These are phyloP conservation scores for Aphis gossypii DNA, from an alignment of 1,140 invertebrate species.

Conservation along the genomic window DNA sequence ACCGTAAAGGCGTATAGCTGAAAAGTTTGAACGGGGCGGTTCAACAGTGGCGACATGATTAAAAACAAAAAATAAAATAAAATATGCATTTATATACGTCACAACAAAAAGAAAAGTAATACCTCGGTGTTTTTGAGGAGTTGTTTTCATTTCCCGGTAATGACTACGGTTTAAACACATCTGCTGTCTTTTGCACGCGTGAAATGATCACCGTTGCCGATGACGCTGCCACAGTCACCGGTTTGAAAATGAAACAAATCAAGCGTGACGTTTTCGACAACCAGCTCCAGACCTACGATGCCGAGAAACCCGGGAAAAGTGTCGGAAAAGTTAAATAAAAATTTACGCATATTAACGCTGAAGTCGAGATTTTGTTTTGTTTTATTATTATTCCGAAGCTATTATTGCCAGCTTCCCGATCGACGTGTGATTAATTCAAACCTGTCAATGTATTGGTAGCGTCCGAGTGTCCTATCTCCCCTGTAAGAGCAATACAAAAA, in stretches of 20 bases:
- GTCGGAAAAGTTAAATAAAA: not conserved
- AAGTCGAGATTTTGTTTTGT: not conserved
- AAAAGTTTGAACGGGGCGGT: not conserved
- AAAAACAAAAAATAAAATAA: not conserved
- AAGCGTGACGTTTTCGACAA: not conserved
- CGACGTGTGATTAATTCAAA: constrained; percentile 36
- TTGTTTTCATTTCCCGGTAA: constrained; percentile 20
- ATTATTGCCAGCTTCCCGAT: not conserved
- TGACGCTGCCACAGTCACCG: not conserved
- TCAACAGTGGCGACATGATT: constrained; percentile 22
- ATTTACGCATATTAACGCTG: not conserved
- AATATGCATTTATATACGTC: not conserved
- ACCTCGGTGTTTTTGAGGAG: not conserved
- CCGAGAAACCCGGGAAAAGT: not conserved
- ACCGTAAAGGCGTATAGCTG: not conserved
- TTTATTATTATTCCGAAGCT: not conserved
- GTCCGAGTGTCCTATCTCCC: not conserved
- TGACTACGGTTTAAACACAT: constrained; percentile 33
- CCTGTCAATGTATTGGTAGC: not conserved
- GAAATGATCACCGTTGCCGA: not conserved
- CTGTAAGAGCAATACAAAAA: not conserved
- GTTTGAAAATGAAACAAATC: constrained; percentile 5
- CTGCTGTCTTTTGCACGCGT: constrained; percentile 41
- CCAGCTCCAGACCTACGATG: not conserved
- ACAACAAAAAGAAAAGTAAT: constrained; percentile 21